phyloP scores from a whole-genome alignment of 2,113 vertebrate genomes.

The Zosterops japonicus region DNA sequence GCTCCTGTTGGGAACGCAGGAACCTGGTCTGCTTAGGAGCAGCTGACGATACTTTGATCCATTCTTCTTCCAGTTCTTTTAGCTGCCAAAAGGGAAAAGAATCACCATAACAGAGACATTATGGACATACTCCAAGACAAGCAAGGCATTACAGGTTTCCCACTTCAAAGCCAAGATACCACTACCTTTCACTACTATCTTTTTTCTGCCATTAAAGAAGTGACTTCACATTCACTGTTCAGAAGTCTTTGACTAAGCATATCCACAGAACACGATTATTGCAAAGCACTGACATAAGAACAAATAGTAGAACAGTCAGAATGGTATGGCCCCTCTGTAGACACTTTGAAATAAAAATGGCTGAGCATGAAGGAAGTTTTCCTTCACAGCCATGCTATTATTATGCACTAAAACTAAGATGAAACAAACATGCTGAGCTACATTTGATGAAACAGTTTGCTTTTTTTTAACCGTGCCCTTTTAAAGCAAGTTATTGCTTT shows the following conservation, averaged over 20 bases:
- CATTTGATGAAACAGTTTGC: background rate
- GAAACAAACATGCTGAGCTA: background rate
- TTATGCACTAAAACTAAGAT: background rate
- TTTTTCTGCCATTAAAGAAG: background rate
- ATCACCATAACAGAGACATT: background rate
- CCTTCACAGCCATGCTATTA: background rate
- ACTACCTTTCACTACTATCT: background rate
- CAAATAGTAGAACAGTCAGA: background rate
- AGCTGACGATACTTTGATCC: conserved; percentile 87
- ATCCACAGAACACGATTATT: background rate
- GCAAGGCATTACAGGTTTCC: background rate
- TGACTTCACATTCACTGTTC: background rate
- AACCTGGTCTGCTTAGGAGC: conserved; percentile 89
- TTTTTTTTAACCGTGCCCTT: background rate
- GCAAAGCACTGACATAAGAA: background rate
- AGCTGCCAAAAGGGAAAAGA: conserved; percentile 73
- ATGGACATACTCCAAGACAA: background rate
- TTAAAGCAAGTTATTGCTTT: background rate
- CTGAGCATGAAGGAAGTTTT: background rate
- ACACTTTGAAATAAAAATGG: background rate
- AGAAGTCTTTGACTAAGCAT: background rate
- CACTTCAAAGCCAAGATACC: background rate
- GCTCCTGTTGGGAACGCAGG: conserved; percentile 95
- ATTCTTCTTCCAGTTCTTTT: conserved; percentile 98
- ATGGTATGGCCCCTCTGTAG: background rate